Percentiles rank a stretch among this genome's conserved stretches.
Conservation (phyloP, 1,140 invertebrate genomes). For the Drosophila oshimai region DNA sequence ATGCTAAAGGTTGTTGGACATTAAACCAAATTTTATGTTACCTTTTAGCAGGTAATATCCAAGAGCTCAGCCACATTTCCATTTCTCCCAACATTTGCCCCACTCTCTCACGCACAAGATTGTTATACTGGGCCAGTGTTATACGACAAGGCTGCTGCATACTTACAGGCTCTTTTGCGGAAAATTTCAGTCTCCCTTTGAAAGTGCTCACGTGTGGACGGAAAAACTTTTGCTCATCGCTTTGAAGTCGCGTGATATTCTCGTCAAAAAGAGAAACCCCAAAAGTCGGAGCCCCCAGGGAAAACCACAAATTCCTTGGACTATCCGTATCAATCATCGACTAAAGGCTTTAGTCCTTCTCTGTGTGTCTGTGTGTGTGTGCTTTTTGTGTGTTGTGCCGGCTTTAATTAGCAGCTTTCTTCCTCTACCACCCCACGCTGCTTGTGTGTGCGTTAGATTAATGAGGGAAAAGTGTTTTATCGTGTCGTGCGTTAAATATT, state of each 20-base stretch:
- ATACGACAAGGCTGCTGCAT: slow-evolving; percentile 48
- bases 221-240: slow-evolving; percentile 19
- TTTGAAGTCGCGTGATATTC: slow-evolving; percentile 25
- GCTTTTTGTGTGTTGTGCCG: slow-evolving; percentile 24
- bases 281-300: neutral
- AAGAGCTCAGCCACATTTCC: neutral
- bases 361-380: slow-evolving; percentile 6
- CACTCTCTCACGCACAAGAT: neutral
- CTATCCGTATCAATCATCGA: slow-evolving; percentile 31
- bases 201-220: slow-evolving; percentile 59
- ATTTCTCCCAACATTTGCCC: neutral
- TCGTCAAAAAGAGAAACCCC: neutral
- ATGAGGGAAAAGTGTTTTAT: slow-evolving; percentile 80
- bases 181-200: slow-evolving; percentile 65
- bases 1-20: slow-evolving; percentile 19
- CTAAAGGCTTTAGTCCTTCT: slow-evolving; percentile 23
- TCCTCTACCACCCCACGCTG: neutral
- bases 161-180: slow-evolving; percentile 46
- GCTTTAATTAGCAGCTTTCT: slow-evolving; percentile 62
- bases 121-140: slow-evolving; percentile 36
- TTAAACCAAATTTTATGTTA: slow-evolving; percentile 39
- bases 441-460: slow-evolving; percentile 44
- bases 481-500: slow-evolving; percentile 77
- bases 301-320: slow-evolving; percentile 8
- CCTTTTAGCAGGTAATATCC: slow-evolving; percentile 34